Conservation (phyloP, 2,113 vertebrate genomes). For the Corvus moneduloides region DNA sequence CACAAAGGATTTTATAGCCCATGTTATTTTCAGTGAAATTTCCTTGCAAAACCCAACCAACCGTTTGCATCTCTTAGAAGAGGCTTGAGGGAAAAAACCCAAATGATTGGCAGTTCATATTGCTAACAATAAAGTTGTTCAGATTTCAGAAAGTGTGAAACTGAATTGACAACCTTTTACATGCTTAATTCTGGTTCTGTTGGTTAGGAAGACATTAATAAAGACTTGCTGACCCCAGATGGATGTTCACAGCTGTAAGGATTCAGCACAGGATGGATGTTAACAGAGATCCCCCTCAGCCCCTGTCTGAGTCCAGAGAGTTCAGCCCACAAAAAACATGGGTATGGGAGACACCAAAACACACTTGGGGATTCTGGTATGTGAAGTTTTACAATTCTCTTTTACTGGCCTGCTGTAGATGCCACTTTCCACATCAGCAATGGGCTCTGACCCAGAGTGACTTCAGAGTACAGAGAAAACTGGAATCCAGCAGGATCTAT, state of each 20-base stretch:
- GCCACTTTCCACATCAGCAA: not conserved
- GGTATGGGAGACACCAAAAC: not conserved
- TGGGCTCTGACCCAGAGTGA: not conserved
- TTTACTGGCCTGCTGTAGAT: not conserved
- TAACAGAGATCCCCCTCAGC: no score
- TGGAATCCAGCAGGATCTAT: not conserved
- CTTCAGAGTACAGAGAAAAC: not conserved
- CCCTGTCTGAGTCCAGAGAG: not conserved
- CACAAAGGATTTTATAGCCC: not conserved
- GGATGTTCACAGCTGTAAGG: not conserved
- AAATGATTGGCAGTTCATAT: not conserved
- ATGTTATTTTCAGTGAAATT: not conserved
- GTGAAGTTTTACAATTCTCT: not conserved
- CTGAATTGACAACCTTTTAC: not conserved
- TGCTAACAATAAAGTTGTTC: not conserved
- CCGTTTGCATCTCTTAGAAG: not conserved
- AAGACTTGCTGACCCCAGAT: not conserved
- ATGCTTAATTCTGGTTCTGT: not conserved
- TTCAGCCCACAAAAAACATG: not conserved
- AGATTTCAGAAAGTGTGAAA: not conserved
- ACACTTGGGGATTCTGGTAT: fast-evolving
- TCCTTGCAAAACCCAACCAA: not conserved
- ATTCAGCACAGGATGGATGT: fast-evolving
- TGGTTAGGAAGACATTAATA: not conserved
- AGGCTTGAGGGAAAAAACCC: not conserved